Conservation (phyloP, 92 coral and sea anemone genomes). For the Meandrina meandrites region DNA sequence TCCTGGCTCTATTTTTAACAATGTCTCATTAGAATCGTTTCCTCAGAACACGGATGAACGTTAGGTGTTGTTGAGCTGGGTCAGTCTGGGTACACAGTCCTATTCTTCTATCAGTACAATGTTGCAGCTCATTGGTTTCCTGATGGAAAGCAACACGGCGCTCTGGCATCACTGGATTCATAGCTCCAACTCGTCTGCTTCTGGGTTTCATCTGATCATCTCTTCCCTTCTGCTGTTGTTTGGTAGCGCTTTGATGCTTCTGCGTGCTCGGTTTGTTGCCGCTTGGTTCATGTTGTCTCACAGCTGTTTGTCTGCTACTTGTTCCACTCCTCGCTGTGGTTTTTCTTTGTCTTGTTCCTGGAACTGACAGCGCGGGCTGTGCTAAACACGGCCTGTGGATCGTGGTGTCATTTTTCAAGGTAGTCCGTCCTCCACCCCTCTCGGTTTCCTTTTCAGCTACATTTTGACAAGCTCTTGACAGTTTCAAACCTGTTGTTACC, state of each 20-base stretch:
- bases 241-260: neutral
- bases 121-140: neutral
- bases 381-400: neutral
- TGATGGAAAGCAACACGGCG: slow-evolving; percentile 16
- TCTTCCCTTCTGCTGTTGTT: neutral
- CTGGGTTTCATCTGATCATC: neutral
- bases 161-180: neutral
- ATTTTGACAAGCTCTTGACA: neutral
- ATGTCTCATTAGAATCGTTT: neutral
- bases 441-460: neutral
- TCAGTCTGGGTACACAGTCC: neutral
- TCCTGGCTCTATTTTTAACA: no score
- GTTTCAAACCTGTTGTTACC: no score
- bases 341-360: neutral
- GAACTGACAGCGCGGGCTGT: neutral
- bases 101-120: neutral
- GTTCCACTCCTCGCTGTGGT: neutral
- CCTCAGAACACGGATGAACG: slow-evolving; percentile 18
- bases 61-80: slow-evolving; percentile 2
- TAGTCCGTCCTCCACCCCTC: neutral
- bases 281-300: neutral
- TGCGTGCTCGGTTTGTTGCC: neutral
- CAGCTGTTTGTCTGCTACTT: no score
- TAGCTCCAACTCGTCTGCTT: neutral
- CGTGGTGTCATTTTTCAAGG: neutral